Evolutionary conservation across 2,888 invertebrate species (phyloP).

Genomic region (Chaetogeoica ovagalla): DNA sequence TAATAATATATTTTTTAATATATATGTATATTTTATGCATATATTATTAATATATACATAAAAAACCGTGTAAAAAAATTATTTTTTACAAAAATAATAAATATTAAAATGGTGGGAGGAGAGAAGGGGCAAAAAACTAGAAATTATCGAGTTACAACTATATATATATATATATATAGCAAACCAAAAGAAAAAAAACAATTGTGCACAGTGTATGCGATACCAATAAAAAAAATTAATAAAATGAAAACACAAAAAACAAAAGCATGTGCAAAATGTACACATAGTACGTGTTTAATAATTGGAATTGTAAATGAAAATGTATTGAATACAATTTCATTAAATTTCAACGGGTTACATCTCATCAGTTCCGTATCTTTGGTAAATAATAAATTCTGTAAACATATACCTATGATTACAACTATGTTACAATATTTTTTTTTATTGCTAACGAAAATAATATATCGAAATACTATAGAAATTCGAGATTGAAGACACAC

Average conservation of each 20-base stretch:
- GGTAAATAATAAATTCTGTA: constrained; percentile 39
- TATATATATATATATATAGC: not conserved
- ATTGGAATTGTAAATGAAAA: too few relatives aligned
- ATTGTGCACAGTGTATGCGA: not conserved
- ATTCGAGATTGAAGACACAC: not conserved
- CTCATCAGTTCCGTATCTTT: constrained; percentile 46
- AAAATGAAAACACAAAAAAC: constrained; percentile 4
- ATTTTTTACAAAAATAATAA: constrained; percentile 17
- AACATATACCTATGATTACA: constrained; percentile 25
- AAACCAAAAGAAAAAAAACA: constrained; percentile 20
- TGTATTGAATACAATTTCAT: constrained; percentile 12
- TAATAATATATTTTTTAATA: too few relatives aligned
- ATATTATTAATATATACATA: constrained; percentile 26
- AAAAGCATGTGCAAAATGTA: constrained; percentile 20
- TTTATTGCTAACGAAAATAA: constrained; percentile 32
- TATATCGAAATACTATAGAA: constrained; percentile 29
- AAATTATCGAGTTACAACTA: not conserved
- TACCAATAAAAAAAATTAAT: not conserved
- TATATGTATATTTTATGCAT: too few relatives aligned
- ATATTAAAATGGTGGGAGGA: too few relatives aligned
- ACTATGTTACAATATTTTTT: constrained; percentile 32
- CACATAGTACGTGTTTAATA: not conserved
- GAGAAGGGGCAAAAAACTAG: not conserved
- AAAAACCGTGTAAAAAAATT: constrained; percentile 31
- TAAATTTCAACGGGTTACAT: constrained; percentile 7